phyloP scores from a whole-genome alignment of 2,797 vertebrate genomes.

The Tachyglossus aculeatus region DNA sequence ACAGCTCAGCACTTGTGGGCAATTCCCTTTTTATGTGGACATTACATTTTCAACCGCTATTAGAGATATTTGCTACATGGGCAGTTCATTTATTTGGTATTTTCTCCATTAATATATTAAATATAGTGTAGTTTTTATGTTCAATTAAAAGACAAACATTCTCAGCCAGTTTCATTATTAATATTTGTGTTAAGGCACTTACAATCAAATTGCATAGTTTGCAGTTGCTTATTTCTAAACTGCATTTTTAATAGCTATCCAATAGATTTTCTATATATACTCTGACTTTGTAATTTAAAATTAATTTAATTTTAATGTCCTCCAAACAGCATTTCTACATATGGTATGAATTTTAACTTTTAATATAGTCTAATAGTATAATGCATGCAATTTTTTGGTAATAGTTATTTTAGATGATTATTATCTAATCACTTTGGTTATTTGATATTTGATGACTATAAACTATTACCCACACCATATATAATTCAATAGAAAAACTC shows the following conservation, averaged over 20 bases:
- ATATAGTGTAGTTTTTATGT: neutral
- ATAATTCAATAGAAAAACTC: neutral
- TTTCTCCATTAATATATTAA: neutral
- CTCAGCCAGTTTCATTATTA: conserved; percentile 2
- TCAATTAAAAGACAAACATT: conserved; percentile 12
- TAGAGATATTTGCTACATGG: neutral
- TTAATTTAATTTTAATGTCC: neutral
- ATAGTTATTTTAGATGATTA: neutral
- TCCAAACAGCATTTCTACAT: neutral
- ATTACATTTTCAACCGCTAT: neutral
- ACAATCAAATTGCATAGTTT: neutral
- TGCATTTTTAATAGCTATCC: neutral
- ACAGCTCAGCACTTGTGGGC: neutral
- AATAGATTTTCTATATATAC: neutral
- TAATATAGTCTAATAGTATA: neutral
- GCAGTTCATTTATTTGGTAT: neutral
- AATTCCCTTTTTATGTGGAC: neutral
- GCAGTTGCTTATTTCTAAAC: neutral
- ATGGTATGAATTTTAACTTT: neutral
- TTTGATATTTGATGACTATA: neutral
- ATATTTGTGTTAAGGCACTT: neutral
- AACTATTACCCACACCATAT: neutral
- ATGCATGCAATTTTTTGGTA: neutral
- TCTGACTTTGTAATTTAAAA: neutral
- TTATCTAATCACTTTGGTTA: neutral